These are phyloP conservation scores for Zalophus californianus DNA, from an alignment of 2,797 vertebrate genomes.

Conservation along the genomic window DNA sequence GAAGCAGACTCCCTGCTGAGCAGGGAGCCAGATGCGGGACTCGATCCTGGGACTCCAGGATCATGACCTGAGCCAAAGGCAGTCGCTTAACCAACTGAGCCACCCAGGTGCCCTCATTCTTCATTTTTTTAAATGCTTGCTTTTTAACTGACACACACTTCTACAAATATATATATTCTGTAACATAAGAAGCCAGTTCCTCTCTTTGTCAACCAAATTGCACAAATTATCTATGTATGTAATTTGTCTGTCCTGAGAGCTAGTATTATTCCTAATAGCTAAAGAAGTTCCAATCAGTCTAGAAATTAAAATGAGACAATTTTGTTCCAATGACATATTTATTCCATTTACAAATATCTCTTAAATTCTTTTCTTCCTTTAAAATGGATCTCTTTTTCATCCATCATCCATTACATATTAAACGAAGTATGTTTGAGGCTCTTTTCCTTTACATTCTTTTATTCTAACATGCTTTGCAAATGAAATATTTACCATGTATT, in stretches of 20 bases:
- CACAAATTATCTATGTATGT: neutral
- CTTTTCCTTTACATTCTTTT: neutral
- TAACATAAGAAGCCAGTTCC: neutral
- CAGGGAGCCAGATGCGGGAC: too few species aligned
- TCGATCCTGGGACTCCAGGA: too few species aligned
- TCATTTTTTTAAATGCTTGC: neutral
- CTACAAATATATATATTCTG: neutral
- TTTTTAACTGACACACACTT: neutral
- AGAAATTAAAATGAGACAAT: constrained; percentile 31
- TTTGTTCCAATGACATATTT: neutral
- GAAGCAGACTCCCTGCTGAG: too few species aligned
- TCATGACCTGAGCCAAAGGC: too few species aligned
- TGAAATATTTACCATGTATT: constrained; percentile 35
- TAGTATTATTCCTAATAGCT: neutral
- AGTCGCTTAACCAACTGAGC: too few species aligned
- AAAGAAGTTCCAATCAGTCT: neutral
- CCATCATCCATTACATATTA: constrained; percentile 2
- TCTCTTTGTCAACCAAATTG: neutral
- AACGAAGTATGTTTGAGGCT: neutral
- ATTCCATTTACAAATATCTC: neutral
- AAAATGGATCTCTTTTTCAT: neutral
- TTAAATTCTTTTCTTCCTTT: neutral
- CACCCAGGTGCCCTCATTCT: neutral
- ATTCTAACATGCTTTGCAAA: neutral
- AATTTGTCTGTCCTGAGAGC: neutral